A percentile compares a stretch with the other conserved stretches of the same genome.
These are phyloP conservation scores for Chloebia gouldiae DNA, from an alignment of 2,113 vertebrate genomes.

Conservation along the genomic window DNA sequence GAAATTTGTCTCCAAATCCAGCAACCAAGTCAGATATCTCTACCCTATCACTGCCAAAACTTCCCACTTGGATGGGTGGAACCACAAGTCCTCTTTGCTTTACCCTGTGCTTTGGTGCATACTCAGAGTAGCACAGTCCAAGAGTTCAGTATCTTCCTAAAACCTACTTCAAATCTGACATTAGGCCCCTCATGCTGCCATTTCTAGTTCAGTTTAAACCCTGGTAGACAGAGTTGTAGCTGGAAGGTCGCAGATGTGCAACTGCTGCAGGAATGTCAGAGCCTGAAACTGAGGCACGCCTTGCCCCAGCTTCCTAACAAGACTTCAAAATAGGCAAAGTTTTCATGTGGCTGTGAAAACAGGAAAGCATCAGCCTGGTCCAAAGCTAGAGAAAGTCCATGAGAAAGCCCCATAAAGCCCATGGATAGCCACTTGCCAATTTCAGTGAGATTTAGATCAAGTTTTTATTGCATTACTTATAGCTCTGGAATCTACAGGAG, in stretches of 20 bases:
- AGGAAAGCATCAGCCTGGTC: not conserved
- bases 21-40: not conserved
- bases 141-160: not conserved
- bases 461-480: constrained; percentile 37
- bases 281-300: not conserved
- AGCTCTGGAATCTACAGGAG: constrained; percentile 47
- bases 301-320: not conserved
- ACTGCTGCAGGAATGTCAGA: not conserved
- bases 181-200: not conserved
- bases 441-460: not conserved
- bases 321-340: not conserved
- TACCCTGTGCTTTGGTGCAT: not conserved
- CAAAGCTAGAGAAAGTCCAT: not conserved
- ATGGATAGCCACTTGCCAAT: not conserved
- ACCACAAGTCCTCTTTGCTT: not conserved
- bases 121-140: not conserved
- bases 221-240: not conserved
- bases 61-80: not conserved
- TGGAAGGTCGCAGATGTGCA: not conserved
- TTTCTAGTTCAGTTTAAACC: not conserved
- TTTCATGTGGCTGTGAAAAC: not conserved
- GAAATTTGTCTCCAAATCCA: not conserved
- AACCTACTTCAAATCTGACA: not conserved
- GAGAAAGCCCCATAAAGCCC: constrained; percentile 15
- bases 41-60: not conserved